Evolutionary conservation across 2,113 vertebrate genomes (phyloP), one percentile per base, ranked within the genome.

Genomic region (Megaleporinus macrocephalus): DNA sequence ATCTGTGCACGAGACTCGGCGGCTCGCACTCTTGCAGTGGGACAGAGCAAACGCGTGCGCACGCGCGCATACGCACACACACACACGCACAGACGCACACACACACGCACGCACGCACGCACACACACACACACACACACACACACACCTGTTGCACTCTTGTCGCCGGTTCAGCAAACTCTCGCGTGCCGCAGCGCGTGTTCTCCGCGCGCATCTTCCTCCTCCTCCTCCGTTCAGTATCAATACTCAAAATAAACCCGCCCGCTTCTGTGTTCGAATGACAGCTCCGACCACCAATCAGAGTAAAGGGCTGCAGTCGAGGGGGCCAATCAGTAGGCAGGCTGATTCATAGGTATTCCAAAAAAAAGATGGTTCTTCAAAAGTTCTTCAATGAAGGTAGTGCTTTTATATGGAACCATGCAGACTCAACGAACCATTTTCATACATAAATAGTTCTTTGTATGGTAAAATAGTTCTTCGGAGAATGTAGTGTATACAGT

Each of bases 191-290:
- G 2, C 68, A 77, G 75, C 75, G 76, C 49, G 82, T 70, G 63
- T 81, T 83, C 86, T 85, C 86, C 88, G 84, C 89, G 72, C 88
- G 91, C 93, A 95, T 94, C 94, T 87, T 91, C 88, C 85, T 80
- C 84, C 80, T 13, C 53, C 85, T 80, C 83, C 53, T 85, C 84
- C 85, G 72, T 49, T 61, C 84, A 80, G 81, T 66, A 88, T 91
- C 89, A 87, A 73, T 80, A 86, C 88, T 83, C 93, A 90, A 91
- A 92, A 91, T 88, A 87, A 80, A 81, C 79, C 82, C 72, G 79
- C 62, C 77, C 76, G 80, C 80, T 26, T 27, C 65, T 70, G 55
- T 22, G 44, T 27, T 53, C 89, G 89, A 92, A 81, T 88, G 93
- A 91, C 92, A 88, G 86, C 76, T 72, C 69, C 63, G 79, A 49